phyloP scores from a whole-genome alignment of 2,888 invertebrate species.

The Phorcus lineatus region DNA sequence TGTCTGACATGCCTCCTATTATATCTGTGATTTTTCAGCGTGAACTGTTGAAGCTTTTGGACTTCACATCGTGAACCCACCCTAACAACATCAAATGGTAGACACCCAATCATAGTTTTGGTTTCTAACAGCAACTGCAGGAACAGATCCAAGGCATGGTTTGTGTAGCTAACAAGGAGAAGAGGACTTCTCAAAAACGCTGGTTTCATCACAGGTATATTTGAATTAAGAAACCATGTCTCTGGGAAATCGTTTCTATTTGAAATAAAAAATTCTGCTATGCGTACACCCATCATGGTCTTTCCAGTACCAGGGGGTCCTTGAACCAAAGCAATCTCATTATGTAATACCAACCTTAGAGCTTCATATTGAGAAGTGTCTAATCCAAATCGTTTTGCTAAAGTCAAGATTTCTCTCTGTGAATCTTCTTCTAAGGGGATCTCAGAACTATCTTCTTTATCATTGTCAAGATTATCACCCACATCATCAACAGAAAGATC shows the following conservation, averaged over 20 bases:
- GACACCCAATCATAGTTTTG: background rate
- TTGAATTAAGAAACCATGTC: background rate
- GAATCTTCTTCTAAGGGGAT: background rate
- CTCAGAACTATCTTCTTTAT: no score
- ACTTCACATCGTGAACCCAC: slow-evolving; percentile 66
- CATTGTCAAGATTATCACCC: no score
- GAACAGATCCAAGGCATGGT: slow-evolving; percentile 92
- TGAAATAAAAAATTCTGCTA: slow-evolving; percentile 79
- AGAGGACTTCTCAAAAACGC: slow-evolving; percentile 78
- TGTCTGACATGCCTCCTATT: background rate
- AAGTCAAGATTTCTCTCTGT: slow-evolving; percentile 51
- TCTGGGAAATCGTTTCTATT: slow-evolving; percentile 74
- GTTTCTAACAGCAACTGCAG: slow-evolving; percentile 78
- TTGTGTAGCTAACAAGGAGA: slow-evolving; percentile 88
- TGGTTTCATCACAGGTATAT: no score
- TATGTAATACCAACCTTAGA: slow-evolving; percentile 49
- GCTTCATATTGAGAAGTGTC: slow-evolving; percentile 59
- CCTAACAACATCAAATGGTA: slow-evolving; percentile 62
- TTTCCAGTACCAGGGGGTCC: slow-evolving; percentile 61
- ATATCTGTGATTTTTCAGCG: slow-evolving; percentile 13
- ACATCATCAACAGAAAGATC: no score
- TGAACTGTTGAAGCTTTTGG: slow-evolving; percentile 47
- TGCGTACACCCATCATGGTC: slow-evolving; percentile 54
- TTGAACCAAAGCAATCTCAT: slow-evolving; percentile 58
- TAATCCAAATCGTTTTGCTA: slow-evolving; percentile 41